phyloP scores from a whole-genome alignment of 2,113 vertebrate species.

The Psittacula cyanocephala region DNA sequence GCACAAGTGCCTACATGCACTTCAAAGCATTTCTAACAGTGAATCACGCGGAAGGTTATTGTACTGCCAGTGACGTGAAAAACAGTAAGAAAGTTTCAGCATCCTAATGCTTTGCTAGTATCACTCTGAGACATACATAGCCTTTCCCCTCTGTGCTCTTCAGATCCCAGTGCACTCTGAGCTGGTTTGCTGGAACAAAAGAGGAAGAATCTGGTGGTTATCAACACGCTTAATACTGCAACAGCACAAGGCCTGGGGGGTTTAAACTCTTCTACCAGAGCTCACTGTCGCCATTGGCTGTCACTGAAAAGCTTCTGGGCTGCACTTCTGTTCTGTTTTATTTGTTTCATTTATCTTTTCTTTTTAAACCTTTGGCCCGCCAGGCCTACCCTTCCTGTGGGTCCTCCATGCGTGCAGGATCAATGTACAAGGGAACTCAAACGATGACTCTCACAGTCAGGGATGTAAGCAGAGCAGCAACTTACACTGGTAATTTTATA shows the following conservation, averaged over 20 bases:
- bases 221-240: rapidly evolving
- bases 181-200: not conserved
- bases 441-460: not conserved
- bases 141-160: not conserved
- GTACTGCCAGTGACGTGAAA: rapidly evolving
- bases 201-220: not conserved
- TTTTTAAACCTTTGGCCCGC: not conserved
- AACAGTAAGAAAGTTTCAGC: not conserved
- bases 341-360: not conserved
- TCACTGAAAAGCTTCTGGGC: not conserved
- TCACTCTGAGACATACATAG: not conserved
- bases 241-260: not conserved
- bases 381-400: rapidly evolving
- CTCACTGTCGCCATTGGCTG: too few relatives aligned
- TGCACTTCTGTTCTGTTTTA: not conserved
- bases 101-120: not conserved
- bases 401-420: rapidly evolving
- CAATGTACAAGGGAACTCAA: rapidly evolving
- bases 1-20: rapidly evolving
- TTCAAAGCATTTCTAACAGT: not conserved
- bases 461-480: not conserved
- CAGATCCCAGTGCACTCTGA: rapidly evolving
- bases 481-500: rapidly evolving
- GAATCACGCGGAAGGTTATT: rapidly evolving
- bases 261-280: not conserved